Evolutionary conservation across 2,888 invertebrate genomes (phyloP).

Genomic region (Tachina lurida): DNA sequence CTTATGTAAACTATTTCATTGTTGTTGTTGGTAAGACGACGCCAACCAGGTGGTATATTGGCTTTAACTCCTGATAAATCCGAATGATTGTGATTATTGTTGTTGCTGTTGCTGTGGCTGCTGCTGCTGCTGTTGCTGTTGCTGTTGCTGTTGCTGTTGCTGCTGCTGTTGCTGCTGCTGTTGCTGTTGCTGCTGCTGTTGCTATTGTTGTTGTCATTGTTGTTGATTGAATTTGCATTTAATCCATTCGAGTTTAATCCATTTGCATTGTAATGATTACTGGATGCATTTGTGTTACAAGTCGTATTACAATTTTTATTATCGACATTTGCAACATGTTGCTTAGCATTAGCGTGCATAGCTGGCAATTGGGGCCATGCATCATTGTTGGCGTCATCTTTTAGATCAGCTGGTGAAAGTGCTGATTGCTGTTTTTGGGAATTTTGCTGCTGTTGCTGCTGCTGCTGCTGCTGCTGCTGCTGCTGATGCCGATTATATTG

Average conservation of each 20-base stretch:
- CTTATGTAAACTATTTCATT: conserved; percentile 90
- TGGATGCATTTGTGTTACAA: conserved; percentile 48
- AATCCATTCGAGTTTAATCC: conserved; percentile 65
- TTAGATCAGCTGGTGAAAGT: conserved; percentile 14
- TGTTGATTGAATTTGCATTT: conserved; percentile 50
- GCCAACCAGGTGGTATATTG: conserved; percentile 90
- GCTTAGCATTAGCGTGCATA: conserved; percentile 76
- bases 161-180: neutral
- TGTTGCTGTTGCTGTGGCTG: conserved; percentile 59
- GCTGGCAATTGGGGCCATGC: conserved; percentile 65
- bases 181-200: conserved; percentile 58
- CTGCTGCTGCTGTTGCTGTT: conserved; percentile 38
- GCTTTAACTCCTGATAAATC: conserved; percentile 77
- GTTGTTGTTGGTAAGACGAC: conserved; percentile 86
- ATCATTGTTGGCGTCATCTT: conserved; percentile 28
- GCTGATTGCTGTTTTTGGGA: conserved; percentile 19
- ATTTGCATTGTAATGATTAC: conserved; percentile 48
- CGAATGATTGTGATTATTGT: conserved; percentile 61
- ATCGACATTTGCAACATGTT: conserved; percentile 71
- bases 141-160: conserved; percentile 28
- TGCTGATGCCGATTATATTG: conserved; percentile 43
- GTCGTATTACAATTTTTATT: conserved; percentile 62
- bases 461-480: conserved; percentile 68
- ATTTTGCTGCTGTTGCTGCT: conserved; percentile 65
- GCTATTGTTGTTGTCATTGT: conserved; percentile 1